Conservation (phyloP, 2,888 invertebrate species). For the Esperia sulphurella region DNA sequence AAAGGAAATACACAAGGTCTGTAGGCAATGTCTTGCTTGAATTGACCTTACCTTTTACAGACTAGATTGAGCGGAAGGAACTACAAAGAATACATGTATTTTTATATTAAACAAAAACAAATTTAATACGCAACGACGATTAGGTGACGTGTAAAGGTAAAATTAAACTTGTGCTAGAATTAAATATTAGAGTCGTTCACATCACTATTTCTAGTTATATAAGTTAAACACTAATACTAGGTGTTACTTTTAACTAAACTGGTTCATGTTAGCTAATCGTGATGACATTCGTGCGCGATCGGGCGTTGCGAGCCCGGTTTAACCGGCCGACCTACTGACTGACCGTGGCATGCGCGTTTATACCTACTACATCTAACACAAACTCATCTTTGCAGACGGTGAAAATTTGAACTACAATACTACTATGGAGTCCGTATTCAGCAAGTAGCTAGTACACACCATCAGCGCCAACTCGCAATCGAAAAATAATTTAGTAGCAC, state of each 20-base stretch:
- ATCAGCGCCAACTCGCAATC: not conserved
- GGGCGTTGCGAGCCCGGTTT: constrained; percentile 29
- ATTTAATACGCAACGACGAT: constrained; percentile 39
- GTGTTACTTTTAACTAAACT: constrained; percentile 32
- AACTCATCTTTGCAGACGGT: not conserved
- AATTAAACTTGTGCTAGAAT: constrained; percentile 8
- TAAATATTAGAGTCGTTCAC: constrained; percentile 28
- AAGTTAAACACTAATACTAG: constrained; percentile 18
- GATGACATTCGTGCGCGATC: constrained; percentile 26
- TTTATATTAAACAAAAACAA: constrained; percentile 41
- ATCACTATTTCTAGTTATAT: constrained; percentile 41
- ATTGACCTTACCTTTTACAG: constrained; percentile 9
- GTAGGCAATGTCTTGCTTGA: no score
- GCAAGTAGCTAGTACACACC: not conserved
- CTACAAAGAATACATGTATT: constrained; percentile 48
- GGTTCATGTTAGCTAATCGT: constrained; percentile 34
- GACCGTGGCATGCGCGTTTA: constrained; percentile 24
- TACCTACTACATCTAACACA: not conserved
- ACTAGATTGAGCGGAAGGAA: constrained; percentile 27
- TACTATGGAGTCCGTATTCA: not conserved
- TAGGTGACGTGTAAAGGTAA: constrained; percentile 19
- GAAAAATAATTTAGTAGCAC: not conserved
- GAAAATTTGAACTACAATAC: not conserved
- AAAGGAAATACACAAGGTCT: no score
- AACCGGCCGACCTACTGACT: constrained; percentile 45